Base-by-base conservation (phyloP, 1,140 invertebrate genomes). In the Ganaspis sp. region DNA sequence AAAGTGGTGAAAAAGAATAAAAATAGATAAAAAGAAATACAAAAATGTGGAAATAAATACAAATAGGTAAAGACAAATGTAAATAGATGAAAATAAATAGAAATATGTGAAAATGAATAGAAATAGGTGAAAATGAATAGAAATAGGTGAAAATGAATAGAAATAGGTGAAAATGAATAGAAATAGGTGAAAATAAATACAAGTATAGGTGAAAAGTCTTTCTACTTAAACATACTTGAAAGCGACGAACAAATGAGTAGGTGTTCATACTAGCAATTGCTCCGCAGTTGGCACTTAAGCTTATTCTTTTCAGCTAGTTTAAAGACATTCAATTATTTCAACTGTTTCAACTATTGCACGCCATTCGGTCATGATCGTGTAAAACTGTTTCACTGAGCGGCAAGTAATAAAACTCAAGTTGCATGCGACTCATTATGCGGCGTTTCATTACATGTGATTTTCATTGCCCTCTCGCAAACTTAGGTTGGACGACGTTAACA, bases 391-490 rank as follows among this genome's bases (percentile, higher is more conserved):
- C 54, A 64, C 9, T 12, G 26, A 64, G 54, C 54, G 23, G 54
- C 54, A 29, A 64, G 54, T 69, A 78, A 76, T 74, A 49, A 38
- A 42, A 74, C 54, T 64, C 37, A 74, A 69, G 70, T 77, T 77
- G 75, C 79, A 77, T 69, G 76, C 69, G 74, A 78, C 79, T 78
- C 64, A 75, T 75, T 70, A 75, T 69, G 38, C 58, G 40, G 64
- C 37, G 38, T 69, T 69, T 70, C 75, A 69, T 77, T 73, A 76
- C 23, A 69, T 69, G 64, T 53, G 26, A 34, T 37, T 76, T 40
- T 69, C 23, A 72, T 37, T 64, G 58, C 58, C 58, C 58, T 64
- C 58, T 64, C 29, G 58, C 23, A 64, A 64, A 64, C 58, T 64
- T 15, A 29, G 29, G 58, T 64, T 64, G 58, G 58, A 74, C 76